phyloP scores from a whole-genome alignment of 2,113 vertebrate genomes.

The Hippocampus mohnikei region DNA sequence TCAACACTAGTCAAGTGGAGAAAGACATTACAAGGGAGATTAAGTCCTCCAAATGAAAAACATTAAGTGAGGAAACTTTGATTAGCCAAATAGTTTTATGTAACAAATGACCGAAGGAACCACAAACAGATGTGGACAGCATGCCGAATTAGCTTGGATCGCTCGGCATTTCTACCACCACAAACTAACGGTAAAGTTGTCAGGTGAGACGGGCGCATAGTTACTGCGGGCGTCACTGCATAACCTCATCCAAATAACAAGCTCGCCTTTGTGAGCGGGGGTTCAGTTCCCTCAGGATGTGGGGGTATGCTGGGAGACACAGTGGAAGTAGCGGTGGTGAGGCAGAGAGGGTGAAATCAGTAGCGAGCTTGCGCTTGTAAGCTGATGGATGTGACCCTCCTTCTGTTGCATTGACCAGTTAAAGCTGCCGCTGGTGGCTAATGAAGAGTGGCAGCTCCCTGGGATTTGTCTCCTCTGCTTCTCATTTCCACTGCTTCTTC shows the following conservation, averaged over 20 bases:
- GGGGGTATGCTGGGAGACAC: slow-evolving; percentile 11
- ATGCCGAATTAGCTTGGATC: slow-evolving; percentile 18
- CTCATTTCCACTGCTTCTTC: slow-evolving; percentile 68
- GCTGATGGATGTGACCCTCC: slow-evolving; percentile 57
- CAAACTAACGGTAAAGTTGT: slow-evolving; percentile 39
- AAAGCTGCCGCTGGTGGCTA: slow-evolving; percentile 59
- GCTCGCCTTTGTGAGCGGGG: slow-evolving; percentile 59
- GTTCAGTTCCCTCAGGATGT: slow-evolving; percentile 47
- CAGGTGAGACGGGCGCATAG: slow-evolving; percentile 27
- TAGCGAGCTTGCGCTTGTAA: slow-evolving; percentile 62
- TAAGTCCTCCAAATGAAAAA: slow-evolving; percentile 15
- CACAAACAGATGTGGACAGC: slow-evolving; percentile 25
- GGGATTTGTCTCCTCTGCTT: slow-evolving; percentile 67
- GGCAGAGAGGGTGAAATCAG: slow-evolving; percentile 54
- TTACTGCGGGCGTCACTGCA: slow-evolving; percentile 46
- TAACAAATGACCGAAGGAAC: slow-evolving; percentile 24
- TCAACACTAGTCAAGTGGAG: slow-evolving; percentile 4
- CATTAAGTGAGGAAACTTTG: slow-evolving; percentile 23
- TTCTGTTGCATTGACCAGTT: slow-evolving; percentile 63
- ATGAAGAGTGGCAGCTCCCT: slow-evolving; percentile 75
- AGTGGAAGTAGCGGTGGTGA: slow-evolving; percentile 18
- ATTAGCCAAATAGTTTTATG: slow-evolving; percentile 15
- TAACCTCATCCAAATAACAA: slow-evolving; percentile 61
- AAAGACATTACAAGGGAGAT: slow-evolving; percentile 15
- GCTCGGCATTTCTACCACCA: slow-evolving; percentile 32